Percentiles rank a stretch among this genome's conserved stretches.
These are phyloP conservation scores for Crocodylus rhombifer DNA, from an alignment of 2,797 vertebrate species.

Conservation along the genomic window DNA sequence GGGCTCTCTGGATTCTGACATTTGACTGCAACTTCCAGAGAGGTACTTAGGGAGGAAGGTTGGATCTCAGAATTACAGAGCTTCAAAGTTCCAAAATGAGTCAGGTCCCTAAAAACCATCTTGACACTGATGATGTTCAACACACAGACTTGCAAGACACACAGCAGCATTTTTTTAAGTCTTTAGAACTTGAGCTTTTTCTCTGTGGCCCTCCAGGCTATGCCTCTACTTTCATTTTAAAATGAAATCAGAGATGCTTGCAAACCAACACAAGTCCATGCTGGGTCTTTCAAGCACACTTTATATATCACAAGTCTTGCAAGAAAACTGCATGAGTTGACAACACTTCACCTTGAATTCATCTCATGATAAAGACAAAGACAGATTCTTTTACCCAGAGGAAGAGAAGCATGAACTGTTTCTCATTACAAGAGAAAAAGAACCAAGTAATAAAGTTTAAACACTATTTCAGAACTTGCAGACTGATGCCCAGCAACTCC, in stretches of 20 bases:
- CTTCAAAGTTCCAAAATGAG: background rate
- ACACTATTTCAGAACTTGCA: background rate
- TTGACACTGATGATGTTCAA: background rate
- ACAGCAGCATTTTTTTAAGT: background rate
- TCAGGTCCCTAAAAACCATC: background rate
- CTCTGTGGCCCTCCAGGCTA: background rate
- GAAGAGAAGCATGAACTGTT: background rate
- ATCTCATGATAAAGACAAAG: background rate
- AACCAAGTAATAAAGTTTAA: background rate
- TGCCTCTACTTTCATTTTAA: too few species aligned
- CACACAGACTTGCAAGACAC: too few species aligned
- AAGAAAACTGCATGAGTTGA: background rate
- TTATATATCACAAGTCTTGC: background rate
- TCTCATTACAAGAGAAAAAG: background rate
- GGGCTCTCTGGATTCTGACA: background rate
- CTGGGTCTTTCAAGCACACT: too few species aligned
- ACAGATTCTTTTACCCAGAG: background rate
- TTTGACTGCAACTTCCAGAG: background rate
- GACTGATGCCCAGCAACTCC: background rate
- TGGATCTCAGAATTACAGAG: background rate
- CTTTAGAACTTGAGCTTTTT: background rate
- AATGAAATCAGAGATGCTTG: background rate
- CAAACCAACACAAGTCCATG: background rate
- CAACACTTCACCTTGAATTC: background rate
- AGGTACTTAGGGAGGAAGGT: background rate